These are phyloP conservation scores for Trematomus loennbergii DNA, from an alignment of 2,113 vertebrate species.

Conservation along the genomic window DNA sequence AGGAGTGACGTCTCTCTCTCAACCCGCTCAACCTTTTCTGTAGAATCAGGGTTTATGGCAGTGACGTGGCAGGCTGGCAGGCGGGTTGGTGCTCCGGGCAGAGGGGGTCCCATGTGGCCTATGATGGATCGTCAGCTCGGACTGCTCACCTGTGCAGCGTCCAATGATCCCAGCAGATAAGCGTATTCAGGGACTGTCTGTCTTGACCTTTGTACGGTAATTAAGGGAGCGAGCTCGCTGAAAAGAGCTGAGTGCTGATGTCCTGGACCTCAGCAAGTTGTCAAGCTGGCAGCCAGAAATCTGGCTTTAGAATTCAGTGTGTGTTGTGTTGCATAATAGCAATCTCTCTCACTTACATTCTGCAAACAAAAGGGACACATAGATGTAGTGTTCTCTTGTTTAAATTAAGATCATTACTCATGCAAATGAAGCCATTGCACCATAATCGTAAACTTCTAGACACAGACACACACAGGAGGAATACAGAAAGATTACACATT, in stretches of 20 bases:
- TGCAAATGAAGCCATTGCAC: neutral
- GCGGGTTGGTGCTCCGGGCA: neutral
- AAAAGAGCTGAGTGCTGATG: slow-evolving; percentile 55
- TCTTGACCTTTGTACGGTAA: slow-evolving; percentile 66
- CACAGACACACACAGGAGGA: neutral
- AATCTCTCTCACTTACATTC: neutral
- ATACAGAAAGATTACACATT: neutral
- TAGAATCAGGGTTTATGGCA: slow-evolving; percentile 15
- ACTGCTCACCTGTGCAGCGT: slow-evolving; percentile 53
- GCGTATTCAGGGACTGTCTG: slow-evolving; percentile 51
- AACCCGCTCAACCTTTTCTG: slow-evolving; percentile 7
- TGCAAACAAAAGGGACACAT: neutral
- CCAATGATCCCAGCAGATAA: slow-evolving; percentile 49
- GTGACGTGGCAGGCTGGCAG: slow-evolving; percentile 19
- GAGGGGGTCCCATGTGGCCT: slow-evolving; percentile 45
- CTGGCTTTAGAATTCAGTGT: neutral
- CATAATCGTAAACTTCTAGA: neutral
- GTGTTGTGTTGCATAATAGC: neutral
- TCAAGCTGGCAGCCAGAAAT: neutral
- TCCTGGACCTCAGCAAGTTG: slow-evolving; percentile 9
- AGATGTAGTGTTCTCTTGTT: neutral
- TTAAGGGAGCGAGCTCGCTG: slow-evolving; percentile 36
- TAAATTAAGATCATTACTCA: neutral
- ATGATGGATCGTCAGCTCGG: slow-evolving; percentile 62
- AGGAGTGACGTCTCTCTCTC: neutral